Base-by-base conservation (phyloP, 2,113 vertebrate species). In the Oenanthe oenanthe region DNA sequence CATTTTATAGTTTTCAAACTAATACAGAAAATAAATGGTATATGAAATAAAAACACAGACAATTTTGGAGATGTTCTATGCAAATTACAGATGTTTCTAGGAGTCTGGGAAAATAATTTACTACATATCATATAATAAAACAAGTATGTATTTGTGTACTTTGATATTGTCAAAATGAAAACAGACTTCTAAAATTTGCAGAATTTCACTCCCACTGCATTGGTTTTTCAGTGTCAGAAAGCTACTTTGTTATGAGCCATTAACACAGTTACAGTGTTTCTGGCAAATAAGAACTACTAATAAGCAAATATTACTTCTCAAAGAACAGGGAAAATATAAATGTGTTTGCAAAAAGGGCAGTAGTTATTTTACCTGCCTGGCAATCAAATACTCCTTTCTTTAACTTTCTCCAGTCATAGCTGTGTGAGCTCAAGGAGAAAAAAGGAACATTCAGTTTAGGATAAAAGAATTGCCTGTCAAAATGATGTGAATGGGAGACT, bases 331-430 rank as follows among this genome's bases (percentile, higher is more conserved):
- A 19, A 57, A 71, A 5, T 29, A 67, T 9, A 63, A 67, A 58
- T 28, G 26, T 7, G 1, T 43, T 48, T 26, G 6, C 17, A 28
- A 68, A 58, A 12, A n/a, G 1, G 0, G 2, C 4, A 38, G 13
- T 25, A 12, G 12, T 34, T 53, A 29, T 50, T 86, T 79, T 88
- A 5, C 10, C 26, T 79, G 7, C 6, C 29, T 58, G 43, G 17
- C 3, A 82, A 48, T 1, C 1, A 62, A 71, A 50, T n/a, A 3
- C 2, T 88, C 18, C 5, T 57, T 65, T 65, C 10, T 67, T 75
- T 67, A 48, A 31, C 4, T 75, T 76, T 80, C 15, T 72, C 8
- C 4, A 38, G 19, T 56, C 7, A 16, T 21, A 75, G 7, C 25
- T 63, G 40, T 56, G 22, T 13, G 12, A 75, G 12, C 2, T 68